Percentiles rank a stretch among this genome's conserved stretches.
Conservation (phyloP, 2,797 vertebrate species). For the Leptatherina wallacei region DNA sequence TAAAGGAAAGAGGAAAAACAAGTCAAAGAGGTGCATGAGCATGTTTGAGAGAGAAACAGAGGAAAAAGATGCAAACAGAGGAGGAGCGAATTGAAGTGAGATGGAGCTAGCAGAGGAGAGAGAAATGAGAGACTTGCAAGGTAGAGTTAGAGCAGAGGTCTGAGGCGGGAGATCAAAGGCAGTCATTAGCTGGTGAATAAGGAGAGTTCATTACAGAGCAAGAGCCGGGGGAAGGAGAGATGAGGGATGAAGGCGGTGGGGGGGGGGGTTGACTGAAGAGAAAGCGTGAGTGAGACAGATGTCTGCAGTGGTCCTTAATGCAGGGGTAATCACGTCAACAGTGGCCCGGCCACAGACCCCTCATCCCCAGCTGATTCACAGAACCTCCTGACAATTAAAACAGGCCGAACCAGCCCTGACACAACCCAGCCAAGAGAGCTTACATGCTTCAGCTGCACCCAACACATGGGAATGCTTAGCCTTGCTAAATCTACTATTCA, state of each 20-base stretch:
- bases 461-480: slow-evolving; percentile 80
- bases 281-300: slow-evolving; percentile 70
- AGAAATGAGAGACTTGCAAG: slow-evolving; percentile 72
- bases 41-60: slow-evolving; percentile 51
- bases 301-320: slow-evolving; percentile 81
- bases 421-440: slow-evolving; percentile 55
- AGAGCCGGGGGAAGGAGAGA: slow-evolving; percentile 77
- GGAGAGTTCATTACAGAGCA: slow-evolving; percentile 87
- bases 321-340: slow-evolving; percentile 83
- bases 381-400: slow-evolving; percentile 65
- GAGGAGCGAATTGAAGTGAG: slow-evolving; percentile 45
- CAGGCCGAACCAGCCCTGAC: slow-evolving; percentile 49
- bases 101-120: slow-evolving; percentile 53
- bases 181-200: slow-evolving; percentile 88
- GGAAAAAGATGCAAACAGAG: slow-evolving; percentile 52
- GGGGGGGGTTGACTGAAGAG: slow-evolving; percentile 50
- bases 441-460: slow-evolving; percentile 71
- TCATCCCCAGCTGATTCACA: slow-evolving; percentile 69
- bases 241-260: slow-evolving; percentile 58
- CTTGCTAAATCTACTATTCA: slow-evolving; percentile 73
- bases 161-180: slow-evolving; percentile 87
- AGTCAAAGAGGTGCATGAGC: slow-evolving; percentile 54
- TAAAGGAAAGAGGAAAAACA: slow-evolving; percentile 40
- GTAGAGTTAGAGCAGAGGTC: slow-evolving; percentile 85
- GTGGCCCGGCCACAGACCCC: slow-evolving; percentile 69